Percentiles rank a stretch among this genome's conserved stretches.
phyloP scores from a whole-genome alignment of 2,113 vertebrate genomes.

The Uropsilus gracilis region DNA sequence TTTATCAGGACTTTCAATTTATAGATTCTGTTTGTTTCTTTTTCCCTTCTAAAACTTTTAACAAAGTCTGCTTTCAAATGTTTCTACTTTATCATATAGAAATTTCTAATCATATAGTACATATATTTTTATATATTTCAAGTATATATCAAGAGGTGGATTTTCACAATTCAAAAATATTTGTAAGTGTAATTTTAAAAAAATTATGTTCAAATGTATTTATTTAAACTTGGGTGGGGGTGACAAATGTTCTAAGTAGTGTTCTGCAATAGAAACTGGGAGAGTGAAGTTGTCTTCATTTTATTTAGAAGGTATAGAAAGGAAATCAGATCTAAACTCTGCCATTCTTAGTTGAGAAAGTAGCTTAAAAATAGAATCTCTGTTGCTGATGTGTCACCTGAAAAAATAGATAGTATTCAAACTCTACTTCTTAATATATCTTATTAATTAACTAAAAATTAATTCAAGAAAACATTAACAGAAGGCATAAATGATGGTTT shows the following conservation, averaged over 20 bases:
- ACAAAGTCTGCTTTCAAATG: background rate
- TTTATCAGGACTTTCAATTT: constrained; percentile 55
- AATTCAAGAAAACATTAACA: background rate
- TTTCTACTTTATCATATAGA: background rate
- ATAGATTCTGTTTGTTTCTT: background rate
- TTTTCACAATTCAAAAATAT: background rate
- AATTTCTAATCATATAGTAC: background rate
- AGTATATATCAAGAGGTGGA: background rate
- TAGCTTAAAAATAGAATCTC: background rate
- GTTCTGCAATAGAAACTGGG: background rate
- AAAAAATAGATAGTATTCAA: background rate
- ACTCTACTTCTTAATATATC: background rate
- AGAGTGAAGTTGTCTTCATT: background rate
- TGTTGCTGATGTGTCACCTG: background rate
- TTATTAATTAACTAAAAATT: too few relatives aligned
- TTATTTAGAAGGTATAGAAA: background rate
- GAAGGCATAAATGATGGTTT: background rate
- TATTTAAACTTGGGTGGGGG: background rate
- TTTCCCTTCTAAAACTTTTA: constrained; percentile 11
- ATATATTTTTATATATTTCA: background rate
- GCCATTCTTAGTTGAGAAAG: background rate
- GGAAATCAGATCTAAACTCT: background rate
- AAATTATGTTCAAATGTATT: background rate
- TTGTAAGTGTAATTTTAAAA: background rate
- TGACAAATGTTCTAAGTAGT: background rate